Evolutionary conservation across 2,113 vertebrate species (phyloP).

Genomic region (Fulica atra): DNA sequence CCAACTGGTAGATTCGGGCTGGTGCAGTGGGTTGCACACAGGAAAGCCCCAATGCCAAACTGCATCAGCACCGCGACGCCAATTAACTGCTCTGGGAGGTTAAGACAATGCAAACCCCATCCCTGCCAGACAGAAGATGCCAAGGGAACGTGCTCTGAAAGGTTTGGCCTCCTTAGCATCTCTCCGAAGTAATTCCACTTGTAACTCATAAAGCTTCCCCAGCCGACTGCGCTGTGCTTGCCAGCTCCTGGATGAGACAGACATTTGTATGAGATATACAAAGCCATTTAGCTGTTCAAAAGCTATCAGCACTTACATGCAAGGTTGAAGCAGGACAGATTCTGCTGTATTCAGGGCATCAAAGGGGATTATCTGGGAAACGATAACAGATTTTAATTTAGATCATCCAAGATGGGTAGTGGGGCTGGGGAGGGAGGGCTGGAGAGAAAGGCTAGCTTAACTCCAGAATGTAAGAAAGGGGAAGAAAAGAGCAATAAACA

Average conservation of each 20-base stretch:
- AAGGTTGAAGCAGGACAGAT: conserved; percentile 69
- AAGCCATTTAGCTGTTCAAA: conserved; percentile 72
- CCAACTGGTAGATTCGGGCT: background rate
- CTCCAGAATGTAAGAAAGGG: background rate
- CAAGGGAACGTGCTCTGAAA: background rate
- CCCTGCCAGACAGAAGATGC: conserved; percentile 1
- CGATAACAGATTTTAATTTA: conserved; percentile 84
- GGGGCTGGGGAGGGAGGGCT: conserved; percentile 8
- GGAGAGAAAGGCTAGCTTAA: conserved; percentile 13
- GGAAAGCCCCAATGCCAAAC: background rate
- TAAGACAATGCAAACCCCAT: background rate
- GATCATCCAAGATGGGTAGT: conserved; percentile 65
- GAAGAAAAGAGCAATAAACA: background rate
- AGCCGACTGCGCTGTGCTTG: conserved; percentile 6
- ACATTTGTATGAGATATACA: conserved; percentile 65
- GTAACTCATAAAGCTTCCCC: conserved; percentile 55
- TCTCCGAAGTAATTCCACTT: conserved; percentile 58
- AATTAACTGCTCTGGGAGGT: background rate
- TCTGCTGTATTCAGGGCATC: conserved; percentile 69
- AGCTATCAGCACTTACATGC: conserved; percentile 71
- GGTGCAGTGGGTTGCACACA: fast-evolving
- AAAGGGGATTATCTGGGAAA: conserved; percentile 77
- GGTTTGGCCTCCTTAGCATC: conserved; percentile 34
- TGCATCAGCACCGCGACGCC: background rate
- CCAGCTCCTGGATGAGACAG: conserved; percentile 48